phyloP scores from a whole-genome alignment of 1,140 invertebrate genomes.

The Trichogramma pretiosum region DNA sequence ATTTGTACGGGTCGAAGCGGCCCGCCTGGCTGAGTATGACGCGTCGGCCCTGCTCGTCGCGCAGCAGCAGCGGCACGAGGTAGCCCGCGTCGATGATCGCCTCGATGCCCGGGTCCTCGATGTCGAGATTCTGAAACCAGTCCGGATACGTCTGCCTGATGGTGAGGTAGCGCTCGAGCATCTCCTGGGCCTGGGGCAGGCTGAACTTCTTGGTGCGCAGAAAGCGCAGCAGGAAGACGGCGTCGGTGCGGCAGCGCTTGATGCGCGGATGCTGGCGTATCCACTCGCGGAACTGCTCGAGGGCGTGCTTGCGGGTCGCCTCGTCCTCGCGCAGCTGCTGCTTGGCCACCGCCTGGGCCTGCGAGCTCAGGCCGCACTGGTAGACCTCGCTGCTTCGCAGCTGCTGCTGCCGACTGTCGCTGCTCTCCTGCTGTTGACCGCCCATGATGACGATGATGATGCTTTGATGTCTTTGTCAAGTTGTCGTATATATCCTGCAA shows the following conservation, averaged over 20 bases:
- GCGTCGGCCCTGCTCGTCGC: constrained; percentile 62
- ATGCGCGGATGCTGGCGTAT: constrained; percentile 68
- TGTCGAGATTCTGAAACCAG: constrained; percentile 73
- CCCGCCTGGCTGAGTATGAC: constrained; percentile 67
- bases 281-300: constrained; percentile 66
- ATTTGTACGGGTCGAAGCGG: constrained; percentile 64
- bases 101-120: constrained; percentile 58
- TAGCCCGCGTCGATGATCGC: constrained; percentile 77
- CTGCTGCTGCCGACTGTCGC: no score
- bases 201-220: constrained; percentile 80
- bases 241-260: constrained; percentile 66
- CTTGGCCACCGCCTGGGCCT: constrained; percentile 51
- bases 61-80: constrained; percentile 64
- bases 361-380: constrained; percentile 36
- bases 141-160: constrained; percentile 71
- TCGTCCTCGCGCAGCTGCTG: constrained; percentile 66
- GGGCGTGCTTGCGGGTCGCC: constrained; percentile 54
- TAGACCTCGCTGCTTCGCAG: constrained; percentile 20
- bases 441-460: no score
- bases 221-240: constrained; percentile 72
- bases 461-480: no score
- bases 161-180: constrained; percentile 75
- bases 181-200: constrained; percentile 71
- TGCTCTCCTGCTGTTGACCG: constrained; percentile 20
- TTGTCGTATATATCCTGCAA: no score